Evolutionary conservation across 2,113 vertebrate genomes (phyloP), one percentile per base, ranked within the genome.

Genomic region (Lathamus discolor): DNA sequence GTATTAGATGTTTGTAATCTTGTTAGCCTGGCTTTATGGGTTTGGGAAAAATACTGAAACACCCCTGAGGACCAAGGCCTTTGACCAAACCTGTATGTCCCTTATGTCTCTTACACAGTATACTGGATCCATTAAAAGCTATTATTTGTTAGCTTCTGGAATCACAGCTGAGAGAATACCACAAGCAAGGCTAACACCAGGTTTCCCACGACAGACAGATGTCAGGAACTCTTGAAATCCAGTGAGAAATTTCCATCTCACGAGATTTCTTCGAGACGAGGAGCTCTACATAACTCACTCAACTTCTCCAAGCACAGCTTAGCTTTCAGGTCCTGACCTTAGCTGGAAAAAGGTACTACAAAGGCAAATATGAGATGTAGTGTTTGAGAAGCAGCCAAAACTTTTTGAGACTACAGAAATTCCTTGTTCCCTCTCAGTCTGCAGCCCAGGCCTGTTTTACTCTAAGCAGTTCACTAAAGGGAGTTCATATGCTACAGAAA

Each of bases 351-450:
- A 93, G 83, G 83, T 57, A 85, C 73, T 49, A 79, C 80, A 94
- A 81, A 88, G 12, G 37, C 81, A 96, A 92, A 92, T 69, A 89
- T 1, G 19, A 93, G 66, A 86, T 0, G 15, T 6, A 78, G 74
- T 6, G 9, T 59, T 95, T 91, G 86, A 95, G 63, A 94, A 92
- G 66, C 49, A 87, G 93, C 52, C 88, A 92, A 88, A 85, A 73
- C 25, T 57, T 82, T 64, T 82, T 73, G 61, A 62, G 74, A 66
- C n/a, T 46, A 63, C 1, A 1, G 83, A 96, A 96, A 93, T 73
- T 81, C 44, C 28, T 93, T 1, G 0, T 52, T 84, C 43, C 28
- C 52, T 73, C 44, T 4, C 15, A 63, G 35, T 76, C 82, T 84
- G 77, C 20, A 92, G 51, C 33, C 52, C 3, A 1, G 48, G 37